Base-by-base conservation (phyloP, 2,888 invertebrate genomes). In the Plusia festucae region DNA sequence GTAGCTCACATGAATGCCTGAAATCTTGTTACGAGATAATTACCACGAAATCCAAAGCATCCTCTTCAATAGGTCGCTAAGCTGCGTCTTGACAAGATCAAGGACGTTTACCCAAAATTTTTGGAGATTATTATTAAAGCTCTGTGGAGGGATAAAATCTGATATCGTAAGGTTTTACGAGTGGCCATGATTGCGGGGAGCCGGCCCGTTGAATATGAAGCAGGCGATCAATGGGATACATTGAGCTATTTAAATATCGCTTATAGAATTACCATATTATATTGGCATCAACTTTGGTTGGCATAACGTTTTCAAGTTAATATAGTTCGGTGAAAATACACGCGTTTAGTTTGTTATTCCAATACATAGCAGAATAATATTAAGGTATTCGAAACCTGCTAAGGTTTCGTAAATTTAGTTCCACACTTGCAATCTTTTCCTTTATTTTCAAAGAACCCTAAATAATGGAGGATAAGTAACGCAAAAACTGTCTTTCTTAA, bases 91-190 rank as follows among this genome's bases (percentile, higher is more conserved):
- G 73, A 79, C 82, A 76, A 82, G 79, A 82, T 79, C 82, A 82
- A 70, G n/a, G 71, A 63, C 73, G 58, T 80, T 73, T 82, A 76
- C 68, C 74, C 78, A 66, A 72, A 73, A 79, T 75, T 72, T 81
- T 81, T 78, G 73, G 72, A 86, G 82, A 81, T 84, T 83, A 83
- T 81, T 78, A 81, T 76, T 75, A 85, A 83, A 82, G 76, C 81
- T 77, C 81, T 80, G 81, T 73, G 78, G 78, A 75, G 74, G 79
- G 82, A 83, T 84, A 82, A 78, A 85, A 85, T 81, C 82, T 79
- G 76, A 77, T 81, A 81, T 82, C 85, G 82, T 87, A 83, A 78
- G 71, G 79, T 86, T 86, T 87, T 84, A 86, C 79, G 87, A 85
- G 76, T 76, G 76, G 75, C 78, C 84, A 82, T 84, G 85, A 86